Evolutionary conservation across 2,888 invertebrate species (phyloP), one percentile per base, ranked within the genome.

Genomic region (Arrhopalites spinosus): DNA sequence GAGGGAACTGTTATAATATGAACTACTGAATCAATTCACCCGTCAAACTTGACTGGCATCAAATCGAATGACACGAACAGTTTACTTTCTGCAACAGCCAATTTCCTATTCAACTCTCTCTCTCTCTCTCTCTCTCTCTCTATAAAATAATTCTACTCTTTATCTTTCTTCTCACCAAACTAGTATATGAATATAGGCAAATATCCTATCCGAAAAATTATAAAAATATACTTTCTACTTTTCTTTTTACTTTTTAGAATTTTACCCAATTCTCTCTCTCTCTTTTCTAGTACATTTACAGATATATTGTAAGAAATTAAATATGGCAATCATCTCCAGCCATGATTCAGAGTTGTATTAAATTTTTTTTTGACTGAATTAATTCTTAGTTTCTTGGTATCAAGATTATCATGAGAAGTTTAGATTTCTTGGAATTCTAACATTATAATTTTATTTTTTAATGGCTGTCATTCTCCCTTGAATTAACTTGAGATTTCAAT

Each of bases 41-140:
- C 61, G 71, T 61, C 71, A 71, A 71, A 63, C 72, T 72, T 61
- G 43, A 72, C 72, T 72, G 63, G 72, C 59, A 74, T 74, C 70
- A 75, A 75, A 75, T 75, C 70, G 75, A 75, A 75, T 75, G 75
- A 75, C 75, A 75, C 70, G 75, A 75, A 70, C 75, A 75, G 75
- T 75, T 75, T 70, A 70, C 74, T 74, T 8, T 45, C 64, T 74
- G 47, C 67, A 74, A 68, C 68, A 56, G 68, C 74, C 75, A 70
- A 66, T 75, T 75, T 71, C 50, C 70, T 56, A 61, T 71, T 74
- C 72, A 72, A 72, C n/a, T n/a, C n/a, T n/a, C n/a, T n/a, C n/a
- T n/a, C n/a, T n/a, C n/a, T n/a, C n/a, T n/a, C n/a, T n/a, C n/a
- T n/a, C n/a, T n/a, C n/a, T n/a, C 27, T 59, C 17, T 5, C 3